Evolutionary conservation across 2,797 vertebrate species (phyloP), one percentile per base, ranked within the genome.

Genomic region (Echeneis naucrates): DNA sequence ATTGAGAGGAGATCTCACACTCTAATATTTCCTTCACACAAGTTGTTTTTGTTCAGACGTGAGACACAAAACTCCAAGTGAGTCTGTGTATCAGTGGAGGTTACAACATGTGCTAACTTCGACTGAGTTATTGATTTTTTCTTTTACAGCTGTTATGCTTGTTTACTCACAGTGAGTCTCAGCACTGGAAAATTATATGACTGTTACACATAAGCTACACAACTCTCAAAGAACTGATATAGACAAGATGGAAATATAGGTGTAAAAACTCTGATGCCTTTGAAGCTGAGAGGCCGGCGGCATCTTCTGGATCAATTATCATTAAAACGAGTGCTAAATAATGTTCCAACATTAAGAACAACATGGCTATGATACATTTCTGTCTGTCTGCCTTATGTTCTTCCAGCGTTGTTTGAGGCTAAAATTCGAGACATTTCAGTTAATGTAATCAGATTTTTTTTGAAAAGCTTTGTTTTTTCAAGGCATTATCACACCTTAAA

Each of bases 61-160:
- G 45, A 23, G 68, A 32, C 24, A 30, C 5, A 52, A 75, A 64
- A 32, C 14, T 42, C 4, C 21, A 26, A 37, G 21, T 14, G 24
- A 61, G 38, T 5, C 53, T 45, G 57, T 66, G 78, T 13, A 38
- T 79, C 57, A 68, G 30, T 74, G 47, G 38, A 79, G 69, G 40
- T 54, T 62, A 35, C n/a, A 75, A 48, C 33, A 59, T 74, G 55
- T 57, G 54, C 58, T 37, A 50, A 55, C 66, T 57, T 72, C 57
- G 52, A 61, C 72, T 58, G 72, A 77, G 52, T 72, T 82, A 84
- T 80, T 72, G 77, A 88, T 87, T 84, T 84, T 38, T n/a, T n/a
- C n/a, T n/a, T n/a, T n/a, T 65, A 69, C 33, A 73, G 69, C n/a
- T 69, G 55, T 72, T 85, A n/a, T 60, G 65, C 70, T 81, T 82